phyloP scores from a whole-genome alignment of 2,113 vertebrate genomes.

The Microtus richardsoni region DNA sequence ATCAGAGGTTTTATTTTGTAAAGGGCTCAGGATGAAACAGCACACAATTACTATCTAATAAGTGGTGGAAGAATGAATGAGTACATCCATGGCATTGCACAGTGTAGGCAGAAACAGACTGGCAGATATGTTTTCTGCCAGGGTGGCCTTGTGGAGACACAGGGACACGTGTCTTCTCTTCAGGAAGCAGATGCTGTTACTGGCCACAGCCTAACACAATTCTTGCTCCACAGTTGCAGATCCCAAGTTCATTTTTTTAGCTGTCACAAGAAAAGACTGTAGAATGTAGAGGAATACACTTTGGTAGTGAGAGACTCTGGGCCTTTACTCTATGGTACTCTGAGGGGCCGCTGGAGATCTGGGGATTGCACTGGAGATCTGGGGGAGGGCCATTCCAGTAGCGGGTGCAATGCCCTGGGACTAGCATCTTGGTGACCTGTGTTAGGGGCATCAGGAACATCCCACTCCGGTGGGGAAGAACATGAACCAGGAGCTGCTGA shows the following conservation, averaged over 20 bases:
- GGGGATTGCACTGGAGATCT: neutral
- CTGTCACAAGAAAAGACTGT: neutral
- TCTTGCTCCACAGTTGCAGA: neutral
- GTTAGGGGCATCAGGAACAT: neutral
- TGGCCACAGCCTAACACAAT: neutral
- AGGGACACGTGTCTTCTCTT: neutral
- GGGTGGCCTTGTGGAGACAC: neutral
- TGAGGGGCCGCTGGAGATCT: too few species aligned
- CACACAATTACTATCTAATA: neutral
- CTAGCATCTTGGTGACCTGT: neutral
- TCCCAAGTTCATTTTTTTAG: neutral
- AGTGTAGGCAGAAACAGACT: neutral
- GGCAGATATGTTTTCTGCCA: neutral
- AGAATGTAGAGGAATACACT: neutral
- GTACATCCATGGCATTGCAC: neutral
- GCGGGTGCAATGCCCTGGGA: neutral
- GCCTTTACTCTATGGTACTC: too few species aligned
- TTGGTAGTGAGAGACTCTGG: neutral
- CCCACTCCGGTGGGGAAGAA: rapidly evolving
- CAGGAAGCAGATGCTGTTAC: neutral
- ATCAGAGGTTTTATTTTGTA: neutral
- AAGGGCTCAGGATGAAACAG: neutral
- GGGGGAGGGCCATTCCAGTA: neutral
- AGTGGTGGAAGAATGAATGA: neutral
- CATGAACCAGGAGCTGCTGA: neutral